Percentiles rank a stretch among this genome's conserved stretches.
phyloP scores from a whole-genome alignment of 2,888 invertebrate species.

The Pammene fasciana region DNA sequence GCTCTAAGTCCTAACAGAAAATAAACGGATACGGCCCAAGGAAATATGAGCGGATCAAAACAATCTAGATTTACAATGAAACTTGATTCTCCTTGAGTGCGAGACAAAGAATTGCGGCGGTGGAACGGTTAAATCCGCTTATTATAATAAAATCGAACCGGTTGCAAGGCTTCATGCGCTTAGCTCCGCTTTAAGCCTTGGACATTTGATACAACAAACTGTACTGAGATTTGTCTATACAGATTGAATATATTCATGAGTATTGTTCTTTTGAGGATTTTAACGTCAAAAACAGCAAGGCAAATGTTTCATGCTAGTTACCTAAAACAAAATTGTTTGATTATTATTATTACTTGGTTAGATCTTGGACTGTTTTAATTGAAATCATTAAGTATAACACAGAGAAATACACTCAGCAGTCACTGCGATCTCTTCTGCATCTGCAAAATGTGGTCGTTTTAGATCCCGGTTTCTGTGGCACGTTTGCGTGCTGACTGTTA shows the following conservation, averaged over 20 bases:
- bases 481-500: too few species aligned
- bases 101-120: constrained; percentile 51
- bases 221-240: constrained; percentile 5
- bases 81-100: constrained; percentile 65
- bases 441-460: too few species aligned
- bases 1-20: constrained; percentile 12
- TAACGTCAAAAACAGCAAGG: too few species aligned
- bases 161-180: constrained; percentile 61
- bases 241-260: background rate
- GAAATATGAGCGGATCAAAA: constrained; percentile 67
- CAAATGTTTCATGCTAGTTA: too few species aligned
- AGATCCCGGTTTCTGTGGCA: too few species aligned
- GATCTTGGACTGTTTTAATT: too few species aligned
- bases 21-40: constrained; percentile 45
- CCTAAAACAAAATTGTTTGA: too few species aligned
- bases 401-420: too few species aligned
- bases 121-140: constrained; percentile 67
- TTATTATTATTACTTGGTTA: too few species aligned
- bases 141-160: constrained; percentile 65
- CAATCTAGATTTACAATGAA: constrained; percentile 75
- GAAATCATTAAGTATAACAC: too few species aligned
- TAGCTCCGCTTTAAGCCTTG: constrained; percentile 21
- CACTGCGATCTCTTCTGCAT: too few species aligned
- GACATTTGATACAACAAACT: constrained; percentile 21
- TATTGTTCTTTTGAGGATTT: too few species aligned